phyloP scores from a whole-genome alignment of 2,113 vertebrate genomes.

The Gambusia holbrooki region DNA sequence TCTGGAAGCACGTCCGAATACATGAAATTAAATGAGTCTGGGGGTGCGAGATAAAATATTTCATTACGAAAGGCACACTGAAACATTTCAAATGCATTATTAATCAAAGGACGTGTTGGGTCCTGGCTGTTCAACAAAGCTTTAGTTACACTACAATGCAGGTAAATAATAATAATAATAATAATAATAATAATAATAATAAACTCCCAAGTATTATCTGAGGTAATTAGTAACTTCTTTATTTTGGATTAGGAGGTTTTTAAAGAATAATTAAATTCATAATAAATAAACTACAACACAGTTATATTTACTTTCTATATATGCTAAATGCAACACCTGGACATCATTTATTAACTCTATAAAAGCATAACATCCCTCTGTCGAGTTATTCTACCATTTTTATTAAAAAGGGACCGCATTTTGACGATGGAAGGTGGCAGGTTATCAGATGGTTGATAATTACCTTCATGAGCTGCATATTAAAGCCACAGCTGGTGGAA shows the following conservation, averaged over 20 bases:
- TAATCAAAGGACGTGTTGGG: slow-evolving; percentile 36
- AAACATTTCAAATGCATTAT: slow-evolving; percentile 38
- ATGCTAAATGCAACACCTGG: too few relatives aligned
- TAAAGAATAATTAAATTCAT: not conserved
- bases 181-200: not conserved
- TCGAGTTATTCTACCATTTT: not conserved
- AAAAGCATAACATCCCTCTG: not conserved
- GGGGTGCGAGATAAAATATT: slow-evolving; percentile 48
- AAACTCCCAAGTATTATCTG: not conserved
- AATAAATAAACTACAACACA: not conserved
- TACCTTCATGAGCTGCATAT: not conserved
- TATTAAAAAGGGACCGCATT: not conserved
- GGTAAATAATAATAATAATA: slow-evolving; percentile 9
- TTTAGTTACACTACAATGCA: slow-evolving; percentile 8
- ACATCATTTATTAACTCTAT: not conserved
- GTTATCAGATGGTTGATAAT: not conserved
- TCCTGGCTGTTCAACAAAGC: slow-evolving; percentile 12
- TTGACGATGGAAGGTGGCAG: not conserved
- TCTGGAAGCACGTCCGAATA: slow-evolving; percentile 55
- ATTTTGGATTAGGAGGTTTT: not conserved
- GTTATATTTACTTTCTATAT: not conserved
- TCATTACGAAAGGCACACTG: slow-evolving; percentile 38
- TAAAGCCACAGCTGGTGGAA: not conserved
- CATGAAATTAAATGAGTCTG: slow-evolving; percentile 62
- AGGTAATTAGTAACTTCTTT: slow-evolving; percentile 4